Conservation (phyloP, 2,113 vertebrate species). For the Ophthalmolycus amberensis region DNA sequence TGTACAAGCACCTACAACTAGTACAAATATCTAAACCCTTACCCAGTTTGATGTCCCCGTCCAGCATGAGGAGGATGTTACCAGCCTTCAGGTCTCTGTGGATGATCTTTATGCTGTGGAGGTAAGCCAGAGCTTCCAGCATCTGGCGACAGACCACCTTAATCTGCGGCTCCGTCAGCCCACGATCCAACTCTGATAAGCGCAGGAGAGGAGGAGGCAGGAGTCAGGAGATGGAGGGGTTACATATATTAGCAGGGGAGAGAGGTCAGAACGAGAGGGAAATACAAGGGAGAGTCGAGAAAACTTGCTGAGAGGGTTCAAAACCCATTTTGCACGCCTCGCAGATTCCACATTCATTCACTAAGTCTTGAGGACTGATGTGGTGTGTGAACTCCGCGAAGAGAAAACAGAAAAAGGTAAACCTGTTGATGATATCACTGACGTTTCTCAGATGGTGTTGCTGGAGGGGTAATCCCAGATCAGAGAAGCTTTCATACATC, state of each 20-base stretch:
- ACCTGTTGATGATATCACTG: conserved; percentile 2
- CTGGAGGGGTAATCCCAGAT: conserved; percentile 55
- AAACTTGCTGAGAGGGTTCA: neutral
- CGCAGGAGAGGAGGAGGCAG: neutral
- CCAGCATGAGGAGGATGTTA: conserved; percentile 93
- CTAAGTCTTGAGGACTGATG: neutral
- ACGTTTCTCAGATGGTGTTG: conserved; percentile 38
- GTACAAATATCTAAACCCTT: conserved; percentile 57
- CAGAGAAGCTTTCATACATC: conserved; percentile 43
- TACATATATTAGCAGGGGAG: neutral
- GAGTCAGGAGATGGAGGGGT: neutral
- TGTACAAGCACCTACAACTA: neutral
- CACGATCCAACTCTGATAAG: conserved; percentile 91
- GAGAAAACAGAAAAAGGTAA: conserved; percentile 31
- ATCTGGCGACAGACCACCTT: conserved; percentile 94
- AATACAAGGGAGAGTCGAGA: neutral
- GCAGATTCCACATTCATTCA: conserved; percentile 22
- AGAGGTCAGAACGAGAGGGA: neutral
- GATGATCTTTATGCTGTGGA: conserved; percentile 95
- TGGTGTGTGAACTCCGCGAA: conserved; percentile 17
- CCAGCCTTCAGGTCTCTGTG: conserved; percentile 98
- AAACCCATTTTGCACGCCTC: neutral
- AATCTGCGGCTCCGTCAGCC: conserved; percentile 93
- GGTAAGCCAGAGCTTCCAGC: conserved; percentile 92
- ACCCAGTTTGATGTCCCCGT: conserved; percentile 97